Evolutionary conservation across 2,888 invertebrate species (phyloP), one percentile per base, ranked within the genome.

Genomic region (Coelogynopora nodosa): DNA sequence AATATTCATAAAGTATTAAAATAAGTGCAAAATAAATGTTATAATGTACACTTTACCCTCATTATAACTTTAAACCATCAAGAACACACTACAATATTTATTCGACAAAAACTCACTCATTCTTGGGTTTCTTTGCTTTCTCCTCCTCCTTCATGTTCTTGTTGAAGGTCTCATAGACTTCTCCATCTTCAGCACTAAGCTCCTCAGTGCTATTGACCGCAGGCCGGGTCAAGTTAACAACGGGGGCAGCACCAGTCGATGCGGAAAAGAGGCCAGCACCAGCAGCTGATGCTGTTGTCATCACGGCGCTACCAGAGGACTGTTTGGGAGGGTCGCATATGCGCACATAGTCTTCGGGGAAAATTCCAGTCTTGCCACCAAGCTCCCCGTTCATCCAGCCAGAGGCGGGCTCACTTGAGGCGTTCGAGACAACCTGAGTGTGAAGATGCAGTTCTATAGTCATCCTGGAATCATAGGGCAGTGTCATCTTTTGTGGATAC

Each of bases 401-500:
- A 80, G 5, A 10, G 0, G 49, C 67, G 28, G 81, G 81, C 18
- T 85, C 97, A n/a, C 18, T 10, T 10, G 49, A 49, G 49, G 49
- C 49, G 5, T 5, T 49, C 49, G 49, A 49, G 5, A 49, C 49
- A 49, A 49, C 49, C n/a, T n/a, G n/a, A n/a, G n/a, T n/a, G n/a
- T n/a, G n/a, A n/a, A n/a, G n/a, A n/a, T n/a, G n/a, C n/a, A n/a
- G n/a, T n/a, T n/a, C n/a, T n/a, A n/a, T n/a, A n/a, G n/a, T n/a
- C n/a, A n/a, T n/a, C n/a, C n/a, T n/a, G n/a, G n/a, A n/a, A n/a
- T n/a, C n/a, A n/a, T n/a, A n/a, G n/a, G n/a, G n/a, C n/a, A n/a
- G n/a, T n/a, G n/a, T n/a, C n/a, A n/a, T n/a, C n/a, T n/a, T n/a
- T n/a, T n/a, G n/a, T n/a, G n/a, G n/a, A n/a, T n/a, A n/a, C n/a